These are phyloP conservation scores for Anticlea derivata DNA, from an alignment of 2,888 invertebrate genomes.

Conservation along the genomic window DNA sequence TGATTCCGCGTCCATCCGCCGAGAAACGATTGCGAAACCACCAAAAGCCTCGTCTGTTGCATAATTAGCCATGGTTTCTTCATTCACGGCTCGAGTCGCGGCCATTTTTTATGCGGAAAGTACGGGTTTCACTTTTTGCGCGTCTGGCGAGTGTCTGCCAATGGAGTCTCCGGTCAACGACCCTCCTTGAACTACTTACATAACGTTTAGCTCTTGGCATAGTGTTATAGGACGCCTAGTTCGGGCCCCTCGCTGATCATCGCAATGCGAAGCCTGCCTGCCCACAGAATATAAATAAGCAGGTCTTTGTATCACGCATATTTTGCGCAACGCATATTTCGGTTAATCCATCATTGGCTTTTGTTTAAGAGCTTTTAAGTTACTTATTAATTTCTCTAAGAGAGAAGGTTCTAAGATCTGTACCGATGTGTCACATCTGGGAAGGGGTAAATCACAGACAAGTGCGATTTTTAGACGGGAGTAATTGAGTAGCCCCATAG, in stretches of 20 bases:
- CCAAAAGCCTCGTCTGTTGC: conserved; percentile 24
- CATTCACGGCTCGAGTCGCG: conserved; percentile 35
- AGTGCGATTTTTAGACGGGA: too few relatives aligned
- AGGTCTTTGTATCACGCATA: conserved; percentile 1
- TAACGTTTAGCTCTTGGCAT: conserved; percentile 51
- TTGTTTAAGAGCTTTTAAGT: too few relatives aligned
- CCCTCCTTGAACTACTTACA: conserved; percentile 80
- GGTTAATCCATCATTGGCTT: too few relatives aligned
- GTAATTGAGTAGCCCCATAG: too few relatives aligned
- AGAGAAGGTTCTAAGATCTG: too few relatives aligned
- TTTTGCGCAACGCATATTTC: conserved; percentile 19
- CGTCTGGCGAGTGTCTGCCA: conserved; percentile 77
- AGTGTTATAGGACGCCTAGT: conserved; percentile 38
- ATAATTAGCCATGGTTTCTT: conserved; percentile 39
- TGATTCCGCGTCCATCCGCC: background rate
- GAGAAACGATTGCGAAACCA: conserved; percentile 17
- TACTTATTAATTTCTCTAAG: too few relatives aligned
- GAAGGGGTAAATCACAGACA: too few relatives aligned
- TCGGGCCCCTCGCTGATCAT: conserved; percentile 39
- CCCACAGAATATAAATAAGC: background rate
- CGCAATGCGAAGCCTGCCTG: conserved; percentile 3
- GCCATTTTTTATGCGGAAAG: conserved; percentile 56
- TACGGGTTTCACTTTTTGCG: conserved; percentile 78
- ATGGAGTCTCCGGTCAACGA: conserved; percentile 64
- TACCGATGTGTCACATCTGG: too few relatives aligned